Evolutionary conservation across 2,113 vertebrate genomes (phyloP), one percentile per base, ranked within the genome.

Genomic region (Tachysurus fulvidraco): DNA sequence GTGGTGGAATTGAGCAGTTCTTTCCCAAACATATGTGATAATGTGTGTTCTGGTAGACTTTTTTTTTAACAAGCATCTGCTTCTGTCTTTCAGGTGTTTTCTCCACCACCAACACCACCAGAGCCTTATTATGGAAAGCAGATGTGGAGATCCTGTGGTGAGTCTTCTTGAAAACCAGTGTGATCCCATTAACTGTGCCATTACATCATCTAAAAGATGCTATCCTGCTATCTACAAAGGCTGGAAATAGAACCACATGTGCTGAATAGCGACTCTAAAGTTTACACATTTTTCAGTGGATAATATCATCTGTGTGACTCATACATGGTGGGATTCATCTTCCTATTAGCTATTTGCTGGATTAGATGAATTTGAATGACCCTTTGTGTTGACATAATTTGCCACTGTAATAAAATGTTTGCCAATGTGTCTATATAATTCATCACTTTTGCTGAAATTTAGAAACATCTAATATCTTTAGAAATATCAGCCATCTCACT

Each of bases 111-210:
- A n/a, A 36, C 36, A 36, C 36, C 36, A 36, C 44, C 65, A 60
- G 77, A 84, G 80, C 46, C 77, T 89, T 81, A 87, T 81, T 86
- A 90, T 90, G 90, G 90, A 86, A 86, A 50, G 67, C 88, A 90
- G 88, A 88, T 73, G 86, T 85, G 65, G 64, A 81, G 85, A 81
- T 71, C 52, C 85, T 80, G 46, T 82, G 90, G 89, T 90, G 81
- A 90, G 88, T 89, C 57, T 57, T 50, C 36, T 44, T 79, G 44
- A 81, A 73, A 73, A 73, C 64, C 36, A 3, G 5, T 2, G 30
- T 50, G 41, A 67, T 88, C 44, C 30, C 65, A 73, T 16, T 69
- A n/a, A 59, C 54, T 67, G 17, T 55, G 54, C 46, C 81, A 69
- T 17, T 73, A 46, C 21, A 44, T 74, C 9, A 50, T 74, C 44